These are phyloP conservation scores for Gasterosteus aculeatus DNA, from an alignment of 2,113 vertebrate species.

Conservation along the genomic window DNA sequence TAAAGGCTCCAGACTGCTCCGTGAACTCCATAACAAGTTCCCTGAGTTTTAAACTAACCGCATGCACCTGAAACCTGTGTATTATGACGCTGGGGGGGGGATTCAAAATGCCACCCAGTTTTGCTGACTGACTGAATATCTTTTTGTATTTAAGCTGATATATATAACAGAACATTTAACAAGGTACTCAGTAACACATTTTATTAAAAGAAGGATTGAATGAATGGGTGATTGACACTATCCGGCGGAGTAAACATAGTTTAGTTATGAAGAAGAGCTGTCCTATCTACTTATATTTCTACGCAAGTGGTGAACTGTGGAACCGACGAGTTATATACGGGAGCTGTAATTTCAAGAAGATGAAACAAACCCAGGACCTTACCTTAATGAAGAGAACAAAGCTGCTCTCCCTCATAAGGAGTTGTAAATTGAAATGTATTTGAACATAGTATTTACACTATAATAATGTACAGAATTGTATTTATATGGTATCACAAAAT, in stretches of 20 bases:
- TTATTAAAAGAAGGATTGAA: conserved; percentile 46
- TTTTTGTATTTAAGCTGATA: conserved; percentile 52
- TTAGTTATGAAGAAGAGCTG: conserved; percentile 59
- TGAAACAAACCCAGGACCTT: conserved; percentile 85
- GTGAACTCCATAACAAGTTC: conserved; percentile 20
- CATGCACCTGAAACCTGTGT: conserved; percentile 64
- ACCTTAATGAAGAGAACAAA: conserved; percentile 86
- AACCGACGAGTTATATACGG: conserved; percentile 68
- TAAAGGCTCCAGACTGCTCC: conserved; percentile 42
- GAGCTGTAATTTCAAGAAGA: conserved; percentile 81
- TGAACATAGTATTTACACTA: conserved; percentile 89
- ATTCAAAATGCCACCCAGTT: conserved; percentile 58
- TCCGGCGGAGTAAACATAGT: conserved; percentile 37
- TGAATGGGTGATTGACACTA: conserved; percentile 38
- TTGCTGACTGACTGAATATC: conserved; percentile 43
- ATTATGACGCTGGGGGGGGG: conserved; percentile 47
- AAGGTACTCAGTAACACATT: conserved; percentile 68
- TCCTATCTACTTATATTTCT: conserved; percentile 56
- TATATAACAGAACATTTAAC: conserved; percentile 56
- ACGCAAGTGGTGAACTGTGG: conserved; percentile 67
- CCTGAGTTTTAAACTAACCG: conserved; percentile 36
- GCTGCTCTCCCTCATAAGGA: conserved; percentile 90
- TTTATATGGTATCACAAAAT: conserved; percentile 92
- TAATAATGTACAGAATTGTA: conserved; percentile 97
- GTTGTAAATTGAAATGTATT: conserved; percentile 90